These are phyloP conservation scores for Ancistrus triradiatus DNA, from an alignment of 2,113 vertebrate genomes.

Conservation along the genomic window DNA sequence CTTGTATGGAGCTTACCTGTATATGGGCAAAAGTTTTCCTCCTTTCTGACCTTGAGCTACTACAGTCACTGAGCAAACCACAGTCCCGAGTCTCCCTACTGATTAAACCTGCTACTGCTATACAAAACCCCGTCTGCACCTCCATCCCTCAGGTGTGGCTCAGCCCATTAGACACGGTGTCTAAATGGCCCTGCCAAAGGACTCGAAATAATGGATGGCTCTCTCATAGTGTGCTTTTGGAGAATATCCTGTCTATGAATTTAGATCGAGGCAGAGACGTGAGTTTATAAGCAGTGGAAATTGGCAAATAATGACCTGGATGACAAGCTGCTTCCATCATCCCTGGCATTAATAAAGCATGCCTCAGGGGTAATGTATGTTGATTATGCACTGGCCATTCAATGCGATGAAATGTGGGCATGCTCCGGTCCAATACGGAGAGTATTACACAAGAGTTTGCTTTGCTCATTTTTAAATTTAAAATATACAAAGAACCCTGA, in stretches of 20 bases:
- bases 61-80: background rate
- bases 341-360: slow-evolving; percentile 60
- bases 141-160: slow-evolving; percentile 55
- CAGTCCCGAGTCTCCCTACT: slow-evolving; percentile 23
- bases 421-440: slow-evolving; percentile 12
- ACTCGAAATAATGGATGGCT: slow-evolving; percentile 55
- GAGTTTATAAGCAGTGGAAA: slow-evolving; percentile 64
- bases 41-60: slow-evolving; percentile 1
- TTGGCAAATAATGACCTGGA: slow-evolving; percentile 63
- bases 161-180: slow-evolving; percentile 59
- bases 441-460: background rate
- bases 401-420: slow-evolving; percentile 49
- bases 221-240: slow-evolving; percentile 46
- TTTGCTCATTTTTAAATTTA: no score
- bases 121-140: slow-evolving; percentile 51
- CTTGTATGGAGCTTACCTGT: no score
- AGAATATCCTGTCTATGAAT: slow-evolving; percentile 62
- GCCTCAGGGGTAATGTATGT: slow-evolving; percentile 55
- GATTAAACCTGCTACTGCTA: slow-evolving; percentile 36
- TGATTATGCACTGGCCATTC: slow-evolving; percentile 51
- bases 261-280: slow-evolving; percentile 59
- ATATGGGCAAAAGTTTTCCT: no score
- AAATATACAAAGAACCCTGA: no score
- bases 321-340: slow-evolving; percentile 66
- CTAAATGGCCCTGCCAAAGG: slow-evolving; percentile 56